A percentile compares a stretch with the other conserved stretches of the same genome.
These are phyloP conservation scores for Eretmochelys imbricata DNA, from an alignment of 2,113 vertebrate genomes.

Conservation along the genomic window DNA sequence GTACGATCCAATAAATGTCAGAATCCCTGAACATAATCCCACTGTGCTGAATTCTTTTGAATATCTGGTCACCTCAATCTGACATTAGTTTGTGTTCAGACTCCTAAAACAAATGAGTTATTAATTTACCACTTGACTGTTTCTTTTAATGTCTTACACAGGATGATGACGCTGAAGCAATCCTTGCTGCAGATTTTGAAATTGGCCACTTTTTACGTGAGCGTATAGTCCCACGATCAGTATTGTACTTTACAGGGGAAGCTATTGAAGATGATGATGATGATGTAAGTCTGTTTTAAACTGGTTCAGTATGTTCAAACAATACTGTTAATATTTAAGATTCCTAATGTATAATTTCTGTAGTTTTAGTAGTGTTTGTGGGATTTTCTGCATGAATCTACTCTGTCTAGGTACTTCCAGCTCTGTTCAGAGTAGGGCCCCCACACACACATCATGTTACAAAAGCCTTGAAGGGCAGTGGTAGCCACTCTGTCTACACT, in stretches of 20 bases:
- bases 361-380: background rate
- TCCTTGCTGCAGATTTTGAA: conserved; percentile 97
- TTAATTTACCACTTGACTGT: background rate
- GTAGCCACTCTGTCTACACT: background rate
- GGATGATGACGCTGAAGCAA: conserved; percentile 97
- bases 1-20: background rate
- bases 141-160: conserved; percentile 56
- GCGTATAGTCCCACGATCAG: conserved; percentile 94
- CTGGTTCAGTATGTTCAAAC: background rate
- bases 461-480: background rate
- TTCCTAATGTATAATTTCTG: background rate
- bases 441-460: background rate
- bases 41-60: background rate
- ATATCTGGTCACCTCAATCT: background rate
- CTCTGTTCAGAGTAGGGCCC: background rate
- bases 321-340: background rate
- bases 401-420: background rate
- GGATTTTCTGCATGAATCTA: too few species aligned
- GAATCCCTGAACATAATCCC: background rate
- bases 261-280: conserved; percentile 99
- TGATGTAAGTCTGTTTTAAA: conserved; percentile 83
- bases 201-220: conserved; percentile 99
- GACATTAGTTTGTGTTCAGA: background rate
- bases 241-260: conserved; percentile 98
- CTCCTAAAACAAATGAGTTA: background rate